Evolutionary conservation across 2,113 vertebrate genomes (phyloP).

Genomic region (Menura novaehollandiae): DNA sequence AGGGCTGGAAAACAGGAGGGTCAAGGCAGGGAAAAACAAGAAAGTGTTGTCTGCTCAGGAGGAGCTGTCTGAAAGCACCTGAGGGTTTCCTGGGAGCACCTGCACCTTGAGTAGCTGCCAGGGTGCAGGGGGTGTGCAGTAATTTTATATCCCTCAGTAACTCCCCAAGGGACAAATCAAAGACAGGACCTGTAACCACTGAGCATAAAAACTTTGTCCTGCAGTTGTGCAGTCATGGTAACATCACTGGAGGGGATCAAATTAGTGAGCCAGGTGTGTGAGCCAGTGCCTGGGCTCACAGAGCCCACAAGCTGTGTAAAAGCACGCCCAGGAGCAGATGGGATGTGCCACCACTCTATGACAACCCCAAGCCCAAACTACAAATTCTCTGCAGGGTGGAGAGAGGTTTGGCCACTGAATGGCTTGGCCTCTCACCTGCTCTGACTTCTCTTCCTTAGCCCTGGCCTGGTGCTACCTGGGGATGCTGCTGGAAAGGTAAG

Average conservation of each 20-base stretch:
- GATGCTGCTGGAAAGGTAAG: constrained; percentile 81
- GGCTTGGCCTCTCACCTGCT: neutral
- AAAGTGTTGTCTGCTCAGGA: neutral
- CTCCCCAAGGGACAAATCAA: neutral
- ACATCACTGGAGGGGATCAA: neutral
- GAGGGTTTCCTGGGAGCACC: accelerated
- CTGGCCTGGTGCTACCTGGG: constrained; percentile 83
- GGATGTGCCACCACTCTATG: neutral
- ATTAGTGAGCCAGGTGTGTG: no score
- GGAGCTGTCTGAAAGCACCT: neutral
- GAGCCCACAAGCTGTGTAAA: neutral
- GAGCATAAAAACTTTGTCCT: neutral
- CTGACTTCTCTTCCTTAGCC: constrained; percentile 46
- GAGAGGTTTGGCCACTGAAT: neutral
- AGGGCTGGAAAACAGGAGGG: neutral
- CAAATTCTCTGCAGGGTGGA: neutral
- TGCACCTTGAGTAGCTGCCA: neutral
- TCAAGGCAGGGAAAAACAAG: neutral
- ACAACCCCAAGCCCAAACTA: neutral
- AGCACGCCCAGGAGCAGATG: accelerated
- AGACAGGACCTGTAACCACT: neutral
- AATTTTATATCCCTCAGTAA: neutral
- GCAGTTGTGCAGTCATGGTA: neutral
- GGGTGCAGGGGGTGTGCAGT: neutral
- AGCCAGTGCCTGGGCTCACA: neutral